Conservation (phyloP, 2,797 vertebrate genomes). For the Enteromius trimaculatus region DNA sequence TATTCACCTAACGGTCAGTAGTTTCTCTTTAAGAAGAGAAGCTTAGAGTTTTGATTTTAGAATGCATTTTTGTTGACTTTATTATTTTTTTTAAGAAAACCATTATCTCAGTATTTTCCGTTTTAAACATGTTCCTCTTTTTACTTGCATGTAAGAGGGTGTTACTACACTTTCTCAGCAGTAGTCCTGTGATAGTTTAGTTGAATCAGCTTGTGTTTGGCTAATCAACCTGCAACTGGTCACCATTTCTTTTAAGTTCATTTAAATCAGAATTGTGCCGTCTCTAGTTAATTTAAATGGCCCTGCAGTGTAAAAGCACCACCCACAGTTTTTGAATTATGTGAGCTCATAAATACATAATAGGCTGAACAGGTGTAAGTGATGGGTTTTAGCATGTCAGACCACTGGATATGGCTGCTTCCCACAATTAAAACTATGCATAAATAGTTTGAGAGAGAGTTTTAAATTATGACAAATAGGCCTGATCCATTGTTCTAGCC, state of each 20-base stretch:
- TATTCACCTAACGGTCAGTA: neutral
- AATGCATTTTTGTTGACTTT: no score
- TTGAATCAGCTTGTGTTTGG: neutral
- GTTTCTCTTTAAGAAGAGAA: neutral
- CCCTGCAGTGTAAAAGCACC: neutral
- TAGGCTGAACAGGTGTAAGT: neutral
- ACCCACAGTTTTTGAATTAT: neutral
- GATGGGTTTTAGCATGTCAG: neutral
- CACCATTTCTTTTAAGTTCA: neutral
- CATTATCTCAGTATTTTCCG: neutral
- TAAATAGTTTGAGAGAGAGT: neutral
- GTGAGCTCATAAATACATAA: neutral
- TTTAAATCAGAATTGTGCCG: neutral
- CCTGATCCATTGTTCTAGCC: neutral
- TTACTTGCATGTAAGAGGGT: neutral
- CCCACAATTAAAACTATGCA: neutral
- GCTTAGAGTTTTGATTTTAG: neutral
- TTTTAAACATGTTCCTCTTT: neutral
- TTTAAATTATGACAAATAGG: neutral
- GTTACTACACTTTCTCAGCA: neutral
- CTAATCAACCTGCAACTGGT: neutral
- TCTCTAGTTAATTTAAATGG: neutral
- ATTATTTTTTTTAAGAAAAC: neutral
- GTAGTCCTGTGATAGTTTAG: neutral
- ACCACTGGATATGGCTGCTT: neutral